These are phyloP conservation scores for Lasioglossum pauxillum DNA, from an alignment of 2,888 invertebrate genomes.

Conservation along the genomic window DNA sequence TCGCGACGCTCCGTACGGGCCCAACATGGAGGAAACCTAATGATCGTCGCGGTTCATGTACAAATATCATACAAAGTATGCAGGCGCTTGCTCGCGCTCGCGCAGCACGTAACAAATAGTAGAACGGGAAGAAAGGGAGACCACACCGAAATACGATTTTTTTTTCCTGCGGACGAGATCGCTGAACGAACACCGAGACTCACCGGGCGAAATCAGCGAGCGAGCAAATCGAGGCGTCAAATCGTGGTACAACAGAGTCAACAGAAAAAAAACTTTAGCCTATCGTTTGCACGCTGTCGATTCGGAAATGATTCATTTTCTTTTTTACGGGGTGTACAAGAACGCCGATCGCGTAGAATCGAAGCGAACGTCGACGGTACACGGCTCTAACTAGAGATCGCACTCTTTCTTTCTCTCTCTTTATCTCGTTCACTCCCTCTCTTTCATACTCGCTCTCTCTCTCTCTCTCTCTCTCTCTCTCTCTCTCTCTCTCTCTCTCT, in stretches of 20 bases:
- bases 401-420: slow-evolving; percentile 19
- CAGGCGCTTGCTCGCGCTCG: background rate
- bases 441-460: background rate
- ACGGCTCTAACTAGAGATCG: slow-evolving; percentile 38
- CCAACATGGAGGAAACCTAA: background rate
- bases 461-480: background rate
- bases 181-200: background rate
- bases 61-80: slow-evolving; percentile 34
- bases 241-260: slow-evolving; percentile 13
- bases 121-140: slow-evolving; percentile 20
- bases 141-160: slow-evolving; percentile 9
- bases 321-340: slow-evolving; percentile 28
- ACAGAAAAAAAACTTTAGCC: slow-evolving; percentile 60
- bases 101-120: slow-evolving; percentile 13
- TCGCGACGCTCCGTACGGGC: background rate
- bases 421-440: background rate
- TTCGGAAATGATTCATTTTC: slow-evolving; percentile 29
- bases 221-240: slow-evolving; percentile 14
- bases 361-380: slow-evolving; percentile 30
- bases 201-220: background rate
- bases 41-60: slow-evolving; percentile 13
- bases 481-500: background rate
- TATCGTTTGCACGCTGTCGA: slow-evolving; percentile 9
- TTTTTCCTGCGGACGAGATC: background rate
- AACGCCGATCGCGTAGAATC: slow-evolving; percentile 33